Conservation (phyloP, 2,113 vertebrate genomes). For the Nothocercus nigrocapillus region DNA sequence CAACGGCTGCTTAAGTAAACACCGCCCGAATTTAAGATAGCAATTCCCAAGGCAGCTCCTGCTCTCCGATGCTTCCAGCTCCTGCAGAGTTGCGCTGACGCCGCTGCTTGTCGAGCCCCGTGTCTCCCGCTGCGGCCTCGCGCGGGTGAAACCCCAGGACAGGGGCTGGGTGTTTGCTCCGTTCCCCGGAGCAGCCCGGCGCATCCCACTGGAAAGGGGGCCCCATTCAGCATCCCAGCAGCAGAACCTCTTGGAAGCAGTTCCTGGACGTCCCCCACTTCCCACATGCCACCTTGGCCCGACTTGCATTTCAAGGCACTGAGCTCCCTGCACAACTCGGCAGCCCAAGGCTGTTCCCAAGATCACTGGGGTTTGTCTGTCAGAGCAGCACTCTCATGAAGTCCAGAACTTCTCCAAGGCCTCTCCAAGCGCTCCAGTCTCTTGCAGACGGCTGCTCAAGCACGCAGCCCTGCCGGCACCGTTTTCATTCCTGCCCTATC, state of each 20-base stretch:
- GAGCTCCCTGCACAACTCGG: neutral
- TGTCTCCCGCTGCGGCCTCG: accelerated
- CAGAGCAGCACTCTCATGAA: neutral
- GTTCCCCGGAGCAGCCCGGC: neutral
- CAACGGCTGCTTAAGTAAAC: neutral
- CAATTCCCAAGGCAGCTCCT: neutral
- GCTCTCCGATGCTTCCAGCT: neutral
- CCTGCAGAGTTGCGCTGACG: accelerated
- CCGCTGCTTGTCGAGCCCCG: neutral
- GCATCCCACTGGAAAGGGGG: neutral
- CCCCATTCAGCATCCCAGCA: neutral
- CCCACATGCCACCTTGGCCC: neutral
- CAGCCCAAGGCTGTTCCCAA: neutral
- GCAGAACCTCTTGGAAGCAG: neutral
- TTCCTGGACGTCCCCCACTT: neutral
- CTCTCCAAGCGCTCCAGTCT: neutral
- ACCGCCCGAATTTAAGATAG: neutral
- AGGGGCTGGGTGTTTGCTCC: neutral
- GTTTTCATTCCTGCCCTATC: neutral
- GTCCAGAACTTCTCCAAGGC: neutral
- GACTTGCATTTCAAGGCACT: neutral
- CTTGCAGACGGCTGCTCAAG: neutral
- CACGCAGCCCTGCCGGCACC: neutral
- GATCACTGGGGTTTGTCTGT: accelerated
- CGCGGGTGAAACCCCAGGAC: accelerated